These are phyloP conservation scores for Australoheros facetus DNA, from an alignment of 2,797 vertebrate species.

Conservation along the genomic window DNA sequence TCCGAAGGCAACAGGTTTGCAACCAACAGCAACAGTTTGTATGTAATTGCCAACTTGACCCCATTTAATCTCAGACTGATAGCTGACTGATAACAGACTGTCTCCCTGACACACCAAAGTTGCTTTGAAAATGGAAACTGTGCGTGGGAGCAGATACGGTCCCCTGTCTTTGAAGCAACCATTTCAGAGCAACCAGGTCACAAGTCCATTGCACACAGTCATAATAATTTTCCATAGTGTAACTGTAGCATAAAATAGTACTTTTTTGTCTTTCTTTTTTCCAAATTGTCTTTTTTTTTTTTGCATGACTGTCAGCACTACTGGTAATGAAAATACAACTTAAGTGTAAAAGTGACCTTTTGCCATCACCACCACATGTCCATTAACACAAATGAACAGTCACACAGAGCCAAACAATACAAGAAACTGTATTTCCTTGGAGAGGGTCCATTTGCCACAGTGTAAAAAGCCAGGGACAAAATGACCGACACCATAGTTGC, in stretches of 20 bases:
- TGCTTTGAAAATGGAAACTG: neutral
- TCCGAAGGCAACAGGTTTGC: too few relatives aligned
- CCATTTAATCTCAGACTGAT: neutral
- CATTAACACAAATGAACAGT: neutral
- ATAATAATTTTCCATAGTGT: neutral
- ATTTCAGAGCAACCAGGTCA: neutral
- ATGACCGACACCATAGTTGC: conserved; percentile 88
- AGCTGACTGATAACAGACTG: neutral
- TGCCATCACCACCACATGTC: neutral
- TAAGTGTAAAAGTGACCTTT: neutral
- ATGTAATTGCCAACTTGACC: neutral
- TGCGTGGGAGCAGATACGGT: neutral
- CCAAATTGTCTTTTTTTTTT: neutral
- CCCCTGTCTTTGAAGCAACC: neutral
- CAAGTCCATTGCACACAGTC: neutral
- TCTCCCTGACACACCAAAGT: neutral
- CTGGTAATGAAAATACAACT: neutral
- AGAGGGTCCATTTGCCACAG: conserved; percentile 97
- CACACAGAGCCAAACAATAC: conserved; percentile 85
- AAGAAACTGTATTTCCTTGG: conserved; percentile 95
- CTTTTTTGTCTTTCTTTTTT: neutral
- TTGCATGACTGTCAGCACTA: neutral
- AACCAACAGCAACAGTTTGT: too few relatives aligned
- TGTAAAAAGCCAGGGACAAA: conserved; percentile 95
- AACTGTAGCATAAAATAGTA: neutral